Base-by-base conservation (phyloP, 2,797 vertebrate genomes). In the Myotis daubentonii region DNA sequence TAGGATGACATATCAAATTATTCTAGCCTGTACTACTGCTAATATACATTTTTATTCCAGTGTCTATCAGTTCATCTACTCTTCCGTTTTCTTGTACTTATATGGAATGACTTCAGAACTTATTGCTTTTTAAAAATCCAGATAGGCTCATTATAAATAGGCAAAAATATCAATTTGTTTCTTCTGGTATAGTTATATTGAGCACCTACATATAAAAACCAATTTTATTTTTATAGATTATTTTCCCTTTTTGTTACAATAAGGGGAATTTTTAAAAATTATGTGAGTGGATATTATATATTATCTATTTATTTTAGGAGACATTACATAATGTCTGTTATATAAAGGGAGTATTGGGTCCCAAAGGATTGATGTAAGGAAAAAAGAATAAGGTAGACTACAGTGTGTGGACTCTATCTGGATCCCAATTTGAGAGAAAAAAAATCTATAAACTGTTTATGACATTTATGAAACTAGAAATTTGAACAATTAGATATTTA, bases 401-500 rank as follows among this genome's bases (percentile, higher is more conserved):
- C 20, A 89, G 53, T 85, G 22, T 90, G 11, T 95, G 30, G 8
- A 25, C 9, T 49, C 74, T 76, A 78, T 75, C 65, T 93, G 47
- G 60, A 80, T 83, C 30, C 25, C 70, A 36, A 95, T 25, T 71
- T 65, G 81, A 80, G 78, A 30, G 79, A 81, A 55, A 41, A 41
- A 41, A 89, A 75, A 87, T 19, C 3, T 51, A 0, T 44, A 51
- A 66, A 96, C 25, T 84, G 25, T 80, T 74, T 91, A 60, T 85
- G 55, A 93, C 33, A 68, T 94, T 82, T 87, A 55, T 44, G n/a
- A 88, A 97, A 93, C 7, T 41, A 95, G 36, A 94, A 93, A 76
- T 87, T 30, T 93, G 16, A 89, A 85, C 33, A 72, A 79, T 44
- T 72, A 68, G 8, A 78, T 76, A 78, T 44, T 80, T 95, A 44